A percentile compares a stretch with the other conserved stretches of the same genome.
These are phyloP conservation scores for Amphiprion percula DNA, from an alignment of 2,113 vertebrate species.

Conservation along the genomic window DNA sequence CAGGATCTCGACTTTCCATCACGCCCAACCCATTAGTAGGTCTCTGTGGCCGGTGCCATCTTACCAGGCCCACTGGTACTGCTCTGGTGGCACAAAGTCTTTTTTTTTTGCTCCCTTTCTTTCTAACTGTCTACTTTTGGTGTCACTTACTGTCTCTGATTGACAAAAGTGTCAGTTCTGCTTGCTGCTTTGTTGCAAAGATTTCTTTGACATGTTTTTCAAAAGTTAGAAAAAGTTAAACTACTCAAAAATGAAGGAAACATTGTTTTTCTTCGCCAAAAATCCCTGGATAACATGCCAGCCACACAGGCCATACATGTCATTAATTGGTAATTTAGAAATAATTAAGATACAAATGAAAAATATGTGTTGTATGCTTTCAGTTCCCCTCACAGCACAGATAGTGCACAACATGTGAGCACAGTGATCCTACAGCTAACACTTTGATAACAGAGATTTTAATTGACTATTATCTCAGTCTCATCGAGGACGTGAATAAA, in stretches of 20 bases:
- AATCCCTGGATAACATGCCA: slow-evolving; percentile 6
- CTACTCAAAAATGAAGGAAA: not conserved
- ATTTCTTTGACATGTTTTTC: not conserved
- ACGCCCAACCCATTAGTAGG: slow-evolving; percentile 67
- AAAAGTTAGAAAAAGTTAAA: slow-evolving; percentile 15
- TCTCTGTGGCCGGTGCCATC: slow-evolving; percentile 45
- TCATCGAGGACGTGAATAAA: slow-evolving; percentile 23
- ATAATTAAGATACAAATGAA: not conserved
- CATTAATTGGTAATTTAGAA: not conserved
- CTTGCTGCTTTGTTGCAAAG: slow-evolving; percentile 12
- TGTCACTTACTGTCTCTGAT: slow-evolving; percentile 25
- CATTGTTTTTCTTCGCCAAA: slow-evolving; percentile 15
- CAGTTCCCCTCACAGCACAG: not conserved
- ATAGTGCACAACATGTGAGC: not conserved
- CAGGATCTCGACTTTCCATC: slow-evolving; percentile 67
- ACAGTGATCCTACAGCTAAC: not conserved
- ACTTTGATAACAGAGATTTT: slow-evolving; percentile 1
- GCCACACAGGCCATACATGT: not conserved
- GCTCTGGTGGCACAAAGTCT: slow-evolving; percentile 21
- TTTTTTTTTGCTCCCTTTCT: too few species aligned
- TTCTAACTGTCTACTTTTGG: not conserved
- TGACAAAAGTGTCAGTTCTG: not conserved
- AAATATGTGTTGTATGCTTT: not conserved
- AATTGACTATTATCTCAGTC: slow-evolving; percentile 20
- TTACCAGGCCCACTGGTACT: slow-evolving; percentile 31